Percentiles rank a stretch among this genome's conserved stretches.
These are phyloP conservation scores for Zele albiditarsus DNA, from an alignment of 2,888 invertebrate species.

Conservation along the genomic window DNA sequence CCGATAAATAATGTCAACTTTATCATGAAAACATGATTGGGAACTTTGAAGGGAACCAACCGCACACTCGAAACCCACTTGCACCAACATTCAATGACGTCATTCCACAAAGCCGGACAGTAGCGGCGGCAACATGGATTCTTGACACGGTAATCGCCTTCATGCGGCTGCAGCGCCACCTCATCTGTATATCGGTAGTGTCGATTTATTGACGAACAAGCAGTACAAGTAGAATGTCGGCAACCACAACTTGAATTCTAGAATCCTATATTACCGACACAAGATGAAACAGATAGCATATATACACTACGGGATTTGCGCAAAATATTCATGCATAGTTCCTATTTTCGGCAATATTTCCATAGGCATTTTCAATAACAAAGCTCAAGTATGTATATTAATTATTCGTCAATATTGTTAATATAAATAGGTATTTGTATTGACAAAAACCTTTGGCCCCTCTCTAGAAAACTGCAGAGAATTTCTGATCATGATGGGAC, in stretches of 20 bases:
- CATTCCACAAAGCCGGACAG: constrained; percentile 55
- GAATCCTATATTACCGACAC: not conserved
- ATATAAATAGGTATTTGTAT: not conserved
- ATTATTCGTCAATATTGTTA: no score
- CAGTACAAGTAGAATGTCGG: no score
- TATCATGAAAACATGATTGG: constrained; percentile 60
- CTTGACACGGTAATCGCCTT: constrained; percentile 46
- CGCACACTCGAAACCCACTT: constrained; percentile 53
- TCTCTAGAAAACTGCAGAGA: not conserved
- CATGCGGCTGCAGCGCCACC: constrained; percentile 35
- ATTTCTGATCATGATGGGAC: not conserved
- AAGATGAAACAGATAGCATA: not conserved
- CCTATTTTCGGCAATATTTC: no score
- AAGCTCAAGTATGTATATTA: no score
- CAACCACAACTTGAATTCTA: not conserved
- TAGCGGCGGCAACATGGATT: constrained; percentile 65
- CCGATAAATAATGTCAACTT: not conserved
- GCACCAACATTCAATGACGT: constrained; percentile 67
- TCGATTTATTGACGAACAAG: not conserved
- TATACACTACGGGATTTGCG: no score
- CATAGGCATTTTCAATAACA: no score
- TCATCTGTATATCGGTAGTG: not conserved
- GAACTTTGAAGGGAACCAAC: constrained; percentile 56
- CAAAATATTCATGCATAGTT: no score
- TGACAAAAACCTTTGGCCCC: not conserved